Base-by-base conservation (phyloP, 2,888 invertebrate genomes). In the Psylliodes chrysocephalus region DNA sequence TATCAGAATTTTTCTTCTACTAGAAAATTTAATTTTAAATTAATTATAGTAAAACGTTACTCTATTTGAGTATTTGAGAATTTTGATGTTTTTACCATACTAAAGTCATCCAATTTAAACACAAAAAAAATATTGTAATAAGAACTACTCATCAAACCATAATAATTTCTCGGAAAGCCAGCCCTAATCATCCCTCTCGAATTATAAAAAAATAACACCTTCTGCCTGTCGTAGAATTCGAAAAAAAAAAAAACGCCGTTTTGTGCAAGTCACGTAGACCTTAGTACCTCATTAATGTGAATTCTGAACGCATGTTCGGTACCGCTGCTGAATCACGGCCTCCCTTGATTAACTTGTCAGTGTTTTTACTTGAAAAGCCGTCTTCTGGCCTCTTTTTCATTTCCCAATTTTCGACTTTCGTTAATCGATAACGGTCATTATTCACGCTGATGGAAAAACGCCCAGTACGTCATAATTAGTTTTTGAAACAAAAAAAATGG, bases 291-390 rank as follows among this genome's bases (percentile, higher is more conserved):
- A 81, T 81, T 80, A 81, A 77, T 68, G 71, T 71, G 68, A 73
- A 79, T 80, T 80, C 75, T 77, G 77, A 74, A 81, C 79, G 81
- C 79, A 79, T 79, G 77, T 80, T 80, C 77, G 72, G 75, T 74
- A 74, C 77, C 74, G 73, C 80, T 79, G 76, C 77, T 79, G 68
- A 80, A 80, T 80, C 72, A 69, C 65, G 61, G 68, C 68, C 73
- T 25, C n/a, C 46, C 78, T 81, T 80, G 81, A 81, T 81, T 81
- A 80, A 81, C 81, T 81, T 81, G 81, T 81, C 81, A 81, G 80
- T 79, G 80, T 81, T 81, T 79, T 81, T 80, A 77, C 77, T 75
- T 71, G 71, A 79, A 79, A 79, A 74, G 78, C 78, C 78, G 78
- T 74, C 69, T 77, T 77, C 30, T 49, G 14, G 30, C 49, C n/a